Evolutionary conservation across 2,888 invertebrate genomes (phyloP).

Genomic region (Marronus borbonicus): DNA sequence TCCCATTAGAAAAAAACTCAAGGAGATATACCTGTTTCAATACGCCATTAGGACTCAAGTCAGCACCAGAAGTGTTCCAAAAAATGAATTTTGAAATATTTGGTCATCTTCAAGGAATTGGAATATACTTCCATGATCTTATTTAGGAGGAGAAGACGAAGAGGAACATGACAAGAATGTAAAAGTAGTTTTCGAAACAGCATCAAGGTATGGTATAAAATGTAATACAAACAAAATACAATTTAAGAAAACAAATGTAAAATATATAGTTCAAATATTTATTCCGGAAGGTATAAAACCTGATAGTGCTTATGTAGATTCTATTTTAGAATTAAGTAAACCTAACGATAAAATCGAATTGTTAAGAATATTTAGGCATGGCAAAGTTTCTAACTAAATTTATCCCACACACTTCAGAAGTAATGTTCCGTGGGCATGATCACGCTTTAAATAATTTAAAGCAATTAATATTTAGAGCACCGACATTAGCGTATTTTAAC

Average conservation of each 20-base stretch:
- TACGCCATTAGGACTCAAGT: constrained; percentile 57
- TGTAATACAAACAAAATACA: constrained; percentile 57
- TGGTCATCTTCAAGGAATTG: constrained; percentile 57
- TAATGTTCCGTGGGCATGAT: too few species aligned
- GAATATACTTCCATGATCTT: constrained; percentile 64
- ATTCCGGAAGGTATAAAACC: constrained; percentile 52
- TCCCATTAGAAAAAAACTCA: constrained; percentile 58
- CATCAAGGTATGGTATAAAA: constrained; percentile 57
- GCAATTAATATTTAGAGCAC: too few species aligned
- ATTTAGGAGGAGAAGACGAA: constrained; percentile 49
- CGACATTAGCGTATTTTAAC: too few species aligned
- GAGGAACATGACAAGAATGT: constrained; percentile 58
- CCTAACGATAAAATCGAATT: constrained; percentile 54
- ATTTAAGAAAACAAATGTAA: constrained; percentile 56
- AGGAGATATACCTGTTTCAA: constrained; percentile 59
- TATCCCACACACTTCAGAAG: too few species aligned
- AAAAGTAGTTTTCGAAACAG: constrained; percentile 57
- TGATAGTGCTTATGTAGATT: constrained; percentile 52
- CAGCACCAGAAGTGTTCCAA: constrained; percentile 62
- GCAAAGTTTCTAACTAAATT: too few species aligned
- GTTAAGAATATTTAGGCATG: constrained; percentile 54
- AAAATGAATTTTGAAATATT: constrained; percentile 61
- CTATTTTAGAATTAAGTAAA: constrained; percentile 50
- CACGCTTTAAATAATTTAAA: too few species aligned
- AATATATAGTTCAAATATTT: constrained; percentile 58